Evolutionary conservation across 2,888 invertebrate species (phyloP), one percentile per base, ranked within the genome.

Genomic region (Mamestra brassicae): DNA sequence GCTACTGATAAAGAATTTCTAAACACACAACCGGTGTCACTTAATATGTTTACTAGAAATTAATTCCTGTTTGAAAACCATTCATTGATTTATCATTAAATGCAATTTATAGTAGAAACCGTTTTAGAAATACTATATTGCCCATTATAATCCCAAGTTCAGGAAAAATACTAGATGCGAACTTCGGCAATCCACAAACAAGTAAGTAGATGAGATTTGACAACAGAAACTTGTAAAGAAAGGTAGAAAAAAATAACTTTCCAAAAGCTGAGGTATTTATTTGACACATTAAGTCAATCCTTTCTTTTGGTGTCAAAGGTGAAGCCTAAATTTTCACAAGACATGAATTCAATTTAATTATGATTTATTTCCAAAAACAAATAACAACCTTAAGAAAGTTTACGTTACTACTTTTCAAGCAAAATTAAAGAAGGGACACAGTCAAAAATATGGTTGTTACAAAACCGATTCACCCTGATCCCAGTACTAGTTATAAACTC

Each of bases 71-170:
- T 38, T 58, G 10, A 3, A 13, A 50, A n/a, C 15, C 10, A 34
- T n/a, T 58, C 13, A 58, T 47, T 42, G 5, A 60, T 77, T 69
- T 50, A 61, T 17, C 11, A 42, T 47, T 6, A 54, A 54, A 66
- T 54, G 13, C 45, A 54, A 61, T 77, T 69, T 63, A 57, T 69
- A 13, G 45, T 45, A 52, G 55, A 77, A 70, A 70, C 11, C 7
- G 15, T 57, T 57, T 42, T 7, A 50, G 17, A 65, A 13, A 38
- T 38, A 36, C 38, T 36, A 38, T 38, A 36, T 34, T 42, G 47
- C 11, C 34, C 42, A 66, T 7, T 45, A 11, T 4, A 34, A 58
- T 50, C 1, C 15, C 55, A 76, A 65, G n/a, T 67, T 17, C n/a
- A 76, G 8, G 8, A 55, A 47, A 11, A 64, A 8, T 64, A 34